These are phyloP conservation scores for Neotoxoptera formosana DNA, from an alignment of 1,140 invertebrate genomes.

Conservation along the genomic window DNA sequence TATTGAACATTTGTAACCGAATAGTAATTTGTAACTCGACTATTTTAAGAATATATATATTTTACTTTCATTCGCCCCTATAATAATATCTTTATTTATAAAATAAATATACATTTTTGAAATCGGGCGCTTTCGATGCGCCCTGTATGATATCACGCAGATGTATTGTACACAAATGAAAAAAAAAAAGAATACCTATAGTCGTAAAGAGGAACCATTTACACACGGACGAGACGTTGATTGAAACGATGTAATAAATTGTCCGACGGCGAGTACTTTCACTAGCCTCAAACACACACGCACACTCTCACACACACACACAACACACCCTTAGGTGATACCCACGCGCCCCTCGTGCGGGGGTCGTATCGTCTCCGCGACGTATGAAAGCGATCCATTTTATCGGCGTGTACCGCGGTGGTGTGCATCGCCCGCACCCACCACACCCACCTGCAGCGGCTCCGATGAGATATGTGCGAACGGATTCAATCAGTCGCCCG, in stretches of 20 bases:
- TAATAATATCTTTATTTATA: too few relatives aligned
- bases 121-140: too few relatives aligned
- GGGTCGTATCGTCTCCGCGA: background rate
- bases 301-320: too few relatives aligned
- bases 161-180: background rate
- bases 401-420: background rate
- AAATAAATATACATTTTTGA: too few relatives aligned
- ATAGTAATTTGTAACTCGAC: too few relatives aligned
- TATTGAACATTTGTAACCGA: too few relatives aligned
- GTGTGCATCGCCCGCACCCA: too few relatives aligned
- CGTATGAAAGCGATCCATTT: conserved; percentile 51
- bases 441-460: too few relatives aligned
- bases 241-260: conserved; percentile 50
- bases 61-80: too few relatives aligned
- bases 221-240: conserved; percentile 25
- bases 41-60: too few relatives aligned
- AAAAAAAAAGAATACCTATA: conserved; percentile 10
- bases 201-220: background rate
- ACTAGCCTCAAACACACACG: background rate
- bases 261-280: conserved; percentile 38
- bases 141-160: background rate
- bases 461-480: background rate
- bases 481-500: conserved; percentile 35
- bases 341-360: too few relatives aligned
- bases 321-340: too few relatives aligned